Conservation (phyloP, 2,888 invertebrate genomes). For the Diadromus collaris region DNA sequence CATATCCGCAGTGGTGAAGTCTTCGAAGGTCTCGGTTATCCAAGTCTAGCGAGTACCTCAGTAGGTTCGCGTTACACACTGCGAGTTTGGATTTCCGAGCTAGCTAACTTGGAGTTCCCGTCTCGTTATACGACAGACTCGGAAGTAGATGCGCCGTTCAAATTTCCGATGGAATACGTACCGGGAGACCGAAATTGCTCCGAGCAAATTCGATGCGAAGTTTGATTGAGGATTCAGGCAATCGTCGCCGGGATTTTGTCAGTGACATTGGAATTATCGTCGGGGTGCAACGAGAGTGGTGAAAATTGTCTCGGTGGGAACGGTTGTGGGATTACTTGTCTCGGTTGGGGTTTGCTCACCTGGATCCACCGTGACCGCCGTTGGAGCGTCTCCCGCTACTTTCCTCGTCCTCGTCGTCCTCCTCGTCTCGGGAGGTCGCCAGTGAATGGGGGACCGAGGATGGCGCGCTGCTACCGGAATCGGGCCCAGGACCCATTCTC, state of each 20-base stretch:
- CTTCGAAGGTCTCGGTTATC: slow-evolving; percentile 28
- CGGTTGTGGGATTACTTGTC: neutral
- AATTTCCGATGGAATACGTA: slow-evolving; percentile 25
- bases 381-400: slow-evolving; percentile 76
- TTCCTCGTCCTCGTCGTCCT: slow-evolving; percentile 82
- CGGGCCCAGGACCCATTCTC: slow-evolving; percentile 78
- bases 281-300: neutral
- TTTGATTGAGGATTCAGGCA: slow-evolving; percentile 12
- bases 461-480: slow-evolving; percentile 79
- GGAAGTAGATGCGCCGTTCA: slow-evolving; percentile 20
- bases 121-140: slow-evolving; percentile 29
- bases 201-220: slow-evolving; percentile 19
- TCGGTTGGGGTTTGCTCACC: slow-evolving; percentile 70
- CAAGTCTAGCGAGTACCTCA: slow-evolving; percentile 13
- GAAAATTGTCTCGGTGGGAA: neutral
- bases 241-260: neutral
- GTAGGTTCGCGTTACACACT: slow-evolving; percentile 4
- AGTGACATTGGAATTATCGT: slow-evolving; percentile 20
- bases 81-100: slow-evolving; percentile 11
- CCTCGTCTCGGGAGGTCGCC: slow-evolving; percentile 86
- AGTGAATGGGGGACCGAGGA: slow-evolving; percentile 81
- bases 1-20: neutral
- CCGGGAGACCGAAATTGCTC: slow-evolving; percentile 6
- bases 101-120: slow-evolving; percentile 11
- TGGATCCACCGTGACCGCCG: slow-evolving; percentile 75